Base-by-base conservation (phyloP, 2,888 invertebrate genomes). In the Agrypnus murinus region DNA sequence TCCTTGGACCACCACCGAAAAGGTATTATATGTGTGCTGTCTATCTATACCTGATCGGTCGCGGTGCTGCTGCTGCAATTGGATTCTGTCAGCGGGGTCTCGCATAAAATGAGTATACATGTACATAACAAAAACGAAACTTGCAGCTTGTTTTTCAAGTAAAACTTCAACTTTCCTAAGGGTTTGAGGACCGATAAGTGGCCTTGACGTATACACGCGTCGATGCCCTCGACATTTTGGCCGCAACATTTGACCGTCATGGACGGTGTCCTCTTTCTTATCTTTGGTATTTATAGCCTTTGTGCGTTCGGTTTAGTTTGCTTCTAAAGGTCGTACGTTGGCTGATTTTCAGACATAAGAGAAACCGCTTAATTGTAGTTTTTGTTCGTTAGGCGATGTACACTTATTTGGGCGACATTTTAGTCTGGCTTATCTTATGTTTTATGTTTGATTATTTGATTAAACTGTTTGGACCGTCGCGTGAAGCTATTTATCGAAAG, bases 241-340 rank as follows among this genome's bases (percentile, higher is more conserved):
- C 25, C 34, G 46, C 15, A n/a, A 7, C 15, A 7, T 7, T 48
- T 48, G 32, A 38, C 12, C 58, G 59, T 59, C 48, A 43, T 59
- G 48, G 66, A 59, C 46, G 48, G 74, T 75, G 74, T 76, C 76
- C 57, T 80, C 80, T 73, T 78, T 81, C 69, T 81, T 82, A 63
- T 80, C 80, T 66, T 78, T 60, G 48, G 57, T 69, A 62, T 67
- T 69, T 46, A 74, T 38, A 63, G 71, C 65, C 64, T 48, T 59
- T 65, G 59, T 68, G 48, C 38, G 46, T 58, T 58, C 32, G 36
- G 57, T 34, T 58, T 58, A 53, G 34, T 32, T 58, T 36, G 46
- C 46, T 38, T 48, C 58, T 59, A 66, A 65, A 66, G 58, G 66
- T 66, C 55, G 53, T 45, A 65, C 53, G 32, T 65, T 43, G 36